Conservation (phyloP, 2,888 invertebrate genomes). For the Lissonota sp. region DNA sequence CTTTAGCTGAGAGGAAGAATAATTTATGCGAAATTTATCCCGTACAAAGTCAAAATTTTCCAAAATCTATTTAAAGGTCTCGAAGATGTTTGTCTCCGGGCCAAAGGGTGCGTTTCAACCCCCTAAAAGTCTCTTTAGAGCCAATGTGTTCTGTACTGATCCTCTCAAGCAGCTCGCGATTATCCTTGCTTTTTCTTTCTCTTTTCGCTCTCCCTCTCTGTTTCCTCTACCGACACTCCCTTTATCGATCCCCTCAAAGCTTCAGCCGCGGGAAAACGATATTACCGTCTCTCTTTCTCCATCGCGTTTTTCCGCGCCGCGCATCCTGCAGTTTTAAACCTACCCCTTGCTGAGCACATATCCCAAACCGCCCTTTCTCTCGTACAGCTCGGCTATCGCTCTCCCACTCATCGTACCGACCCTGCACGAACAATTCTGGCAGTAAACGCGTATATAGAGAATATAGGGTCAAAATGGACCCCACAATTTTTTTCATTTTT, state of each 20-base stretch:
- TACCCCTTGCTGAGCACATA: conserved; percentile 64
- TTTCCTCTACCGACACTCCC: conserved; percentile 80
- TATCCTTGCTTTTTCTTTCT: conserved; percentile 60
- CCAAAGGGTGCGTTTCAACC: conserved; percentile 34
- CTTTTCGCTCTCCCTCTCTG: conserved; percentile 25
- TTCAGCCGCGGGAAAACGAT: conserved; percentile 60
- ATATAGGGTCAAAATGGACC: too few species aligned
- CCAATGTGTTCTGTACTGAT: conserved; percentile 45
- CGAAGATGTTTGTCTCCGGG: conserved; percentile 43
- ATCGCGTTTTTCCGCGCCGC: conserved; percentile 61
- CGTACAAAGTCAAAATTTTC: not conserved
- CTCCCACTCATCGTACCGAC: conserved; percentile 60
- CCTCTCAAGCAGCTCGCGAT: conserved; percentile 58
- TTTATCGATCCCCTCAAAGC: conserved; percentile 78
- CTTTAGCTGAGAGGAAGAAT: too few species aligned
- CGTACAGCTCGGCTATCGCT: conserved; percentile 67
- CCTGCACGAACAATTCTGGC: conserved; percentile 56
- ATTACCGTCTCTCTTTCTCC: conserved; percentile 45
- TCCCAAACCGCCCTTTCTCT: conserved; percentile 53
- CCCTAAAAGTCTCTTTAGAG: conserved; percentile 39
- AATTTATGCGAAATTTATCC: too few species aligned
- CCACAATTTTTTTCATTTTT: too few species aligned
- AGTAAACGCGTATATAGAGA: not conserved
- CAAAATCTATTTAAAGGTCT: conserved; percentile 19
- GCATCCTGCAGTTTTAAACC: conserved; percentile 70